Percentiles rank a stretch among this genome's conserved stretches.
These are phyloP conservation scores for Rhea americana DNA, from an alignment of 2,113 vertebrate species.

Conservation along the genomic window DNA sequence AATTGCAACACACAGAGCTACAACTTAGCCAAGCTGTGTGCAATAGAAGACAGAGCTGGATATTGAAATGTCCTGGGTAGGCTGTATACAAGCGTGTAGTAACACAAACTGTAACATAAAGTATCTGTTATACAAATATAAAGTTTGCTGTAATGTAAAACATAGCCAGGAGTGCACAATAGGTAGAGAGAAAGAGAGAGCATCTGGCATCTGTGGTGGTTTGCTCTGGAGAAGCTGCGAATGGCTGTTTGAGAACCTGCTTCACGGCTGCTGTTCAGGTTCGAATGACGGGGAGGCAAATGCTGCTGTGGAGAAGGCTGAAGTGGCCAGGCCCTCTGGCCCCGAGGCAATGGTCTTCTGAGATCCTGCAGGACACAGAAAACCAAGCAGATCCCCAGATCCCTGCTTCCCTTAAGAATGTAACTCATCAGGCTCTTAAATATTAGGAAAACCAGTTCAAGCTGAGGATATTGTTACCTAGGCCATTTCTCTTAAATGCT, in stretches of 20 bases:
- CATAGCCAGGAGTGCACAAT: not conserved
- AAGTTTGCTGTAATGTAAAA: not conserved
- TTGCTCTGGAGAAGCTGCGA: constrained; percentile 5
- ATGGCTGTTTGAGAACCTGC: not conserved
- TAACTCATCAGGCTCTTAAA: not conserved
- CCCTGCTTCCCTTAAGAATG: not conserved
- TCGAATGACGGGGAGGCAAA: not conserved
- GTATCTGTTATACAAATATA: not conserved
- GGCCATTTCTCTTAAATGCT: not conserved
- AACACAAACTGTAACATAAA: not conserved
- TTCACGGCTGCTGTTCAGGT: not conserved
- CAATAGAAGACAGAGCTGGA: not conserved
- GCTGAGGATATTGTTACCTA: not conserved
- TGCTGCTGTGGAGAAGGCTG: not conserved
- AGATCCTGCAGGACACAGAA: not conserved
- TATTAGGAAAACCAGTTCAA: not conserved
- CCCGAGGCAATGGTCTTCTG: not conserved
- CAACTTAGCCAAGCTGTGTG: not conserved
- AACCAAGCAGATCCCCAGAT: not conserved
- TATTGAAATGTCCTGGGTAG: constrained; percentile 22
- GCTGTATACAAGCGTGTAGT: not conserved
- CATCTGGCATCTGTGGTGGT: constrained; percentile 5
- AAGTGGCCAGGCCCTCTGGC: not conserved
- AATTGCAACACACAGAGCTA: not conserved
- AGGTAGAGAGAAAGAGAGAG: not conserved